A percentile compares a stretch with the other conserved stretches of the same genome.
phyloP scores from a whole-genome alignment of 2,888 invertebrate genomes.

The Deroplatys truncata region DNA sequence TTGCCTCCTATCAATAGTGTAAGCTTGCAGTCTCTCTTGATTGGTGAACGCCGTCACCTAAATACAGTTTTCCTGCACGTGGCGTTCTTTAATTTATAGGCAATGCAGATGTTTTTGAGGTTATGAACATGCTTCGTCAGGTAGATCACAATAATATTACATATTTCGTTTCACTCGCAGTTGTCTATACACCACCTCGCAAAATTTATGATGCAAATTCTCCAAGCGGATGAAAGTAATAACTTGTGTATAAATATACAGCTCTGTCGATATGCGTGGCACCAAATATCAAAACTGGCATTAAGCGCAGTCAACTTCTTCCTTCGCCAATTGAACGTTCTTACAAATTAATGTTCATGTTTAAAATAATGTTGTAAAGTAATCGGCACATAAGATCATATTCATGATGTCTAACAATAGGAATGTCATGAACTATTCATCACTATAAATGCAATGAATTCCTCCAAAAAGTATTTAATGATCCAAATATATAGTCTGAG shows the following conservation, averaged over 20 bases:
- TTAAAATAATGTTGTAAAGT: too few species aligned
- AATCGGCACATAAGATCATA: too few species aligned
- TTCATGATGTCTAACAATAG: too few species aligned
- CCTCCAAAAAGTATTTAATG: too few species aligned
- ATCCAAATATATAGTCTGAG: too few species aligned
- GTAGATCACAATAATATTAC: not conserved
- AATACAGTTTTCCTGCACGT: not conserved
- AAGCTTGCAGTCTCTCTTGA: not conserved
- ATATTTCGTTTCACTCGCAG: not conserved
- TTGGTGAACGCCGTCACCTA: not conserved
- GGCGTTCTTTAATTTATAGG: not conserved
- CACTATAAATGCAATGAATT: too few species aligned
- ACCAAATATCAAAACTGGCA: not conserved
- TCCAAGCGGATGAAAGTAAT: not conserved
- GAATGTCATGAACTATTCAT: too few species aligned
- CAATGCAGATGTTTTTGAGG: not conserved
- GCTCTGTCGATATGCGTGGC: not conserved
- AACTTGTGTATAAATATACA: not conserved
- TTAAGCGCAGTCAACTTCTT: not conserved
- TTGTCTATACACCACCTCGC: not conserved
- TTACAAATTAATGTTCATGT: too few species aligned
- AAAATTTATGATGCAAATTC: not conserved
- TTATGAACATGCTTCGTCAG: not conserved
- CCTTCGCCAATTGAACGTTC: not conserved
- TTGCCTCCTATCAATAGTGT: not conserved